Base-by-base conservation (phyloP, 2,888 invertebrate species). In the Euzetes globulus region DNA sequence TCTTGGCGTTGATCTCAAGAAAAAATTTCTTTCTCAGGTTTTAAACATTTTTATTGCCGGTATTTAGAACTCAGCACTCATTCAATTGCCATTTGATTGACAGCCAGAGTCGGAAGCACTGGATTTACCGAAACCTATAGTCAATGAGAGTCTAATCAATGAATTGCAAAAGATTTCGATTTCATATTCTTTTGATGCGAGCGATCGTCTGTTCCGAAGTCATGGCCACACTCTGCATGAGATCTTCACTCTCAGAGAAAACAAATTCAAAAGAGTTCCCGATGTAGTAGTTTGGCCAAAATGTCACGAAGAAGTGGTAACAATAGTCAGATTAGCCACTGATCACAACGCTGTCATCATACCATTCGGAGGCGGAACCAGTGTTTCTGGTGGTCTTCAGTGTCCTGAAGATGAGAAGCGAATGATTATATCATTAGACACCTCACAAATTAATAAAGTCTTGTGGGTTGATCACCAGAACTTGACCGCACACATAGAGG, bases 341-440 rank as follows among this genome's bases (percentile, higher is more conserved):
- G 85, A 87, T 58, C 85, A 89, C 80, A 86, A 91, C 79, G 87
- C 92, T 60, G 94, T 90, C 50, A 85, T 98, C 73, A 91, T 99
- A 79, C 97, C 96, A 0, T 95, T 89, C 83, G 97, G 97, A 0
- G 96, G 96, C 1, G 96, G 95, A 0, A 96, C 96, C 0, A 93
- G 92, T 58, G 96, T 96, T 0, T 92, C 94, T 0, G 91, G 92
- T 0, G 90, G 92, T 0, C 86, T 94, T 13, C 88, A 90, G 71
- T 96, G 96, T 82, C 96, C 96, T 0, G 84, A 85, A 17, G 82
- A 87, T 33, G 94, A 94, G 83, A 84, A 84, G 29, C 85, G 91
- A 71, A 90, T 91, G 79, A 95, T 99, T 77, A 86, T 95, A 45
- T 91, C 90, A 0, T 82, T 99, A 77, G 98, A 99, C 82, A 97